These are phyloP conservation scores for Dioctria rufipes DNA, from an alignment of 2,888 invertebrate species.

Conservation along the genomic window DNA sequence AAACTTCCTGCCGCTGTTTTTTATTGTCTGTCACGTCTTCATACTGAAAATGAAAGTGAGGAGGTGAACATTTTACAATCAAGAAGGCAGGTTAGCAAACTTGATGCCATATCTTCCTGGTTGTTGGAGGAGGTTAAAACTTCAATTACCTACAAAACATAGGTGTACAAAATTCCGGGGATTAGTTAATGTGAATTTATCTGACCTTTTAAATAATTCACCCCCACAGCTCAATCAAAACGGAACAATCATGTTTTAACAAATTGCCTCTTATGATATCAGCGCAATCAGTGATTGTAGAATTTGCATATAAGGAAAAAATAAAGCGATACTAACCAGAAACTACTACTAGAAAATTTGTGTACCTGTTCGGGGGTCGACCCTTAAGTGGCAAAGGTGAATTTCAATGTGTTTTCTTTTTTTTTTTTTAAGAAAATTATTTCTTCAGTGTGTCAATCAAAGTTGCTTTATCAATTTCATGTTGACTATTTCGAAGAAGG, in stretches of 20 bases:
- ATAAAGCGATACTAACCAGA: background rate
- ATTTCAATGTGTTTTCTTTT: too few relatives aligned
- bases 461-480: background rate
- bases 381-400: background rate
- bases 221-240: slow-evolving; percentile 10
- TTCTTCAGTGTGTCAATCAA: background rate
- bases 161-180: background rate
- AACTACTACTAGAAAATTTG: background rate
- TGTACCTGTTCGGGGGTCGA: background rate
- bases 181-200: too few relatives aligned
- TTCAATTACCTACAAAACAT: background rate
- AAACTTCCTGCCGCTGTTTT: background rate
- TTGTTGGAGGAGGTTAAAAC: background rate
- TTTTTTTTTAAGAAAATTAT: too few relatives aligned
- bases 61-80: background rate
- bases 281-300: background rate
- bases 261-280: slow-evolving; percentile 9
- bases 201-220: background rate
- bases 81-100: background rate
- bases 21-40: background rate
- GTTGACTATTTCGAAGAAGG: background rate
- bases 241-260: slow-evolving; percentile 33
- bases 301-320: slow-evolving; percentile 23
- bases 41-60: background rate
- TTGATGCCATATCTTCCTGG: background rate